Conservation (phyloP, 2,113 vertebrate species). For the Bos taurus region ARS-UCD2.0 NC_037332.1:24148501-24149000, state of each 20-base stretch:
- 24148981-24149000: neutral
- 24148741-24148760: neutral
- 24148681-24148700: neutral
- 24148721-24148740: neutral
- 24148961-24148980: neutral
- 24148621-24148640: neutral
- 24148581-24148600: neutral
- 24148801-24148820: neutral
- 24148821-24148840: neutral
- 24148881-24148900: neutral
- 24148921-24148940: neutral
- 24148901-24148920: neutral
- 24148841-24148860: neutral
- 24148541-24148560: neutral
- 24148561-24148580: neutral
- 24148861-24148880: neutral
- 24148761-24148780: neutral
- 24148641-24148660: neutral
- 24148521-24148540: neutral
- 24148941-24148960: neutral
- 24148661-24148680: neutral
- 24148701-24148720: neutral
- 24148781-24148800: neutral
- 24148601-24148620: neutral
- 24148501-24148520: neutral